Conservation (phyloP, 2,797 vertebrate species). For the Syncerus caffer region DNA sequence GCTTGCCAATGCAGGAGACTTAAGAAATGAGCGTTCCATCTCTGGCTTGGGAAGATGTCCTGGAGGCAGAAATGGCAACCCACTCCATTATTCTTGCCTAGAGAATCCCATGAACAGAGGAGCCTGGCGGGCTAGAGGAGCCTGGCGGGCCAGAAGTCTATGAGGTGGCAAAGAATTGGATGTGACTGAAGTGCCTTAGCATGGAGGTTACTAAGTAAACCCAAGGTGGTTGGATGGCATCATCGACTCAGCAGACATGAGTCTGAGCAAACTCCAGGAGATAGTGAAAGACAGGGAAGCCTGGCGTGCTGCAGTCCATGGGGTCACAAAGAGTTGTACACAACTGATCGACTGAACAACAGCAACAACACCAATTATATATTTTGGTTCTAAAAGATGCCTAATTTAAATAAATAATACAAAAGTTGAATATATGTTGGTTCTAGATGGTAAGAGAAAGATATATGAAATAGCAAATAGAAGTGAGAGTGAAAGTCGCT, state of each 20-base stretch:
- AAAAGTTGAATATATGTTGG: background rate
- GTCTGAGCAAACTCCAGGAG: background rate
- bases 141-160: background rate
- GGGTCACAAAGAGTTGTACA: background rate
- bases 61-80: background rate
- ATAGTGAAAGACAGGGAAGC: background rate
- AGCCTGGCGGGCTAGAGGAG: background rate
- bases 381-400: background rate
- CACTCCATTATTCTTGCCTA: background rate
- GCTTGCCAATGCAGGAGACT: background rate
- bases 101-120: background rate
- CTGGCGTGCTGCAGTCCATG: background rate
- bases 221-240: background rate
- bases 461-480: background rate
- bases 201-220: background rate
- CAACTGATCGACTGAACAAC: background rate
- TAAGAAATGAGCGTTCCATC: background rate
- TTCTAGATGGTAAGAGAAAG: background rate
- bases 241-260: fast-evolving
- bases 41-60: background rate
- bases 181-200: background rate
- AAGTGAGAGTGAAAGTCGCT: background rate
- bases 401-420: background rate
- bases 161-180: background rate
- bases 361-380: background rate